Evolutionary conservation across 2,888 invertebrate species (phyloP), one percentile per base, ranked within the genome.

Genomic region (Erannis defoliaria): DNA sequence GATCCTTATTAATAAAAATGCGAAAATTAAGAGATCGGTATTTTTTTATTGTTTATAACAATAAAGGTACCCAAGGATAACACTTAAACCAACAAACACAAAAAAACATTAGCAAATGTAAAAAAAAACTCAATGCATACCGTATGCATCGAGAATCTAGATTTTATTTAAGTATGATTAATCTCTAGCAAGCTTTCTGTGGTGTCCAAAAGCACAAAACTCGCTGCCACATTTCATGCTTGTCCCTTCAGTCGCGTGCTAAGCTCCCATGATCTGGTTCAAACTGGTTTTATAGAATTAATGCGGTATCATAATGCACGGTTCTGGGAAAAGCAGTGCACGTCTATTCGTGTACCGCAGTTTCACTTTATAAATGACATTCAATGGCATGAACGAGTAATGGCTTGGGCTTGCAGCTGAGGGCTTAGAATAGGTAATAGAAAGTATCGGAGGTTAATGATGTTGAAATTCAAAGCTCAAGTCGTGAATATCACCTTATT

Each of bases 301-400:
- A 64, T 67, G 64, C 26, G 40, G 53, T 58, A 57, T 61, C 58
- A 67, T 64, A 62, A n/a, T 31, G 66, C 62, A 63, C 63, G 50
- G 56, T 45, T 59, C 57, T 55, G 16, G 56, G 45, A 56, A 55
- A 58, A 59, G 35, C 51, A 38, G 55, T 26, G 53, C 55, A 38
- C 45, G 29, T 38, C 37, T 33, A 40, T 12, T 6, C 38, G 19
- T 18, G 29, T 9, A 26, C 31, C 21, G 50, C 45, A 42, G 38
- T 53, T 23, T 53, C 56, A 53, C 42, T 42, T 62, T 62, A 40
- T 56, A 56, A 56, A 53, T 53, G 62, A 53, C 53, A 56, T 56
- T 53, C 35, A 35, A 42, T 51, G 31, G 55, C 51, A 26, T 43
- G 49, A 49, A 43, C 37, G 50, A 61, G 29, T 31, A 42, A 55